Percentiles rank a stretch among this genome's conserved stretches.
phyloP scores from a whole-genome alignment of 2,113 vertebrate species.

The Saccopteryx bilineata region DNA sequence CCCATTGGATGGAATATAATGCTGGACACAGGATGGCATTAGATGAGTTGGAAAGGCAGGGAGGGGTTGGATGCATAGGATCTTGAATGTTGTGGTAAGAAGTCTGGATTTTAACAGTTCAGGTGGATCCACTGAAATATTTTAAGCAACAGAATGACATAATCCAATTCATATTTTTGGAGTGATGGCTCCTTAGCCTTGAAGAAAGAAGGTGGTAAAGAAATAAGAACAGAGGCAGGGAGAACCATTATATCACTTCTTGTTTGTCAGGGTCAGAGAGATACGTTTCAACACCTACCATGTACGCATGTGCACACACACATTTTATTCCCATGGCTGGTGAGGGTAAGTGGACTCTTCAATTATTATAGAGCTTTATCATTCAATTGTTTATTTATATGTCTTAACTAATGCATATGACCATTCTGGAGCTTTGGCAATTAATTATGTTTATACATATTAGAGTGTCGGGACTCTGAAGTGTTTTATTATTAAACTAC shows the following conservation, averaged over 20 bases:
- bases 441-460: background rate
- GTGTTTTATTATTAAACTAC: background rate
- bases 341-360: background rate
- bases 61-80: background rate
- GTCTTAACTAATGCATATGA: background rate
- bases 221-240: background rate
- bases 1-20: rapidly evolving
- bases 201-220: background rate
- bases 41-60: background rate
- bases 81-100: background rate
- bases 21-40: too few relatives aligned
- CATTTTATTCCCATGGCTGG: rapidly evolving
- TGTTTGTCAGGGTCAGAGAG: background rate
- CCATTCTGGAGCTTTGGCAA: background rate
- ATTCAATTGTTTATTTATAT: background rate
- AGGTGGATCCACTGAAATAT: background rate
- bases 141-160: background rate
- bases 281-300: rapidly evolving
- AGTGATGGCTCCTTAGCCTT: background rate
- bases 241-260: background rate
- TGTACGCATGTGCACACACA: rapidly evolving
- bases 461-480: background rate
- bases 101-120: background rate
- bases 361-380: background rate
- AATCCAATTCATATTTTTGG: background rate